These are phyloP conservation scores for Ptychadena robeensis DNA, from an alignment of 2,797 vertebrate species.

Conservation along the genomic window DNA sequence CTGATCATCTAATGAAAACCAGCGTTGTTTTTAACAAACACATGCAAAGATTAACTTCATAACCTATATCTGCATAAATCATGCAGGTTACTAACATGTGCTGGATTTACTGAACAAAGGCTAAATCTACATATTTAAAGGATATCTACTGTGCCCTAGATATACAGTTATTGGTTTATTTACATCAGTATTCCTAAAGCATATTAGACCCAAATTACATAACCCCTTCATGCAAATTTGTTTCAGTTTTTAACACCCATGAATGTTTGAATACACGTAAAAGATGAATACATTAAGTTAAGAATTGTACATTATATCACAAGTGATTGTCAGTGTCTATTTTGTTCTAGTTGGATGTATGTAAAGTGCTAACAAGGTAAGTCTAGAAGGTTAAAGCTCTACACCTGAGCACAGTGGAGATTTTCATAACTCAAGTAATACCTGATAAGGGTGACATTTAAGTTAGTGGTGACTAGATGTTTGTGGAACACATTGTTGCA, in stretches of 20 bases:
- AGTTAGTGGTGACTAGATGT: background rate
- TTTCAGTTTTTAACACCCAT: background rate
- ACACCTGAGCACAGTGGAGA: background rate
- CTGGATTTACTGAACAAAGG: no score
- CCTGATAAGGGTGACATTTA: background rate
- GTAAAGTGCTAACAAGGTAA: background rate
- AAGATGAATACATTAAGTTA: background rate
- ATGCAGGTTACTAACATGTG: no score
- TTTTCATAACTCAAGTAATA: background rate
- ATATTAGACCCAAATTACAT: no score
- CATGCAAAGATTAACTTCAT: no score
- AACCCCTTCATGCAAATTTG: background rate
- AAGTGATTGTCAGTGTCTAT: background rate
- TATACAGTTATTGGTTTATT: background rate
- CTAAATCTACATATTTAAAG: no score
- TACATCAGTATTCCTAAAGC: background rate
- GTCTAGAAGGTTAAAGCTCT: background rate
- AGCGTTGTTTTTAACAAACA: no score
- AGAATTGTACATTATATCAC: background rate
- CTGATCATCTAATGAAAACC: no score
- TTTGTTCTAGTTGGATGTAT: conserved; percentile 27
- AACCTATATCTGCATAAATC: no score
- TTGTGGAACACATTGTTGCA: background rate
- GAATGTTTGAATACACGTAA: background rate
- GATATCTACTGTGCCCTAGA: no score